These are phyloP conservation scores for Centropyge bicolor DNA, from an alignment of 2,797 vertebrate genomes.

Conservation along the genomic window DNA sequence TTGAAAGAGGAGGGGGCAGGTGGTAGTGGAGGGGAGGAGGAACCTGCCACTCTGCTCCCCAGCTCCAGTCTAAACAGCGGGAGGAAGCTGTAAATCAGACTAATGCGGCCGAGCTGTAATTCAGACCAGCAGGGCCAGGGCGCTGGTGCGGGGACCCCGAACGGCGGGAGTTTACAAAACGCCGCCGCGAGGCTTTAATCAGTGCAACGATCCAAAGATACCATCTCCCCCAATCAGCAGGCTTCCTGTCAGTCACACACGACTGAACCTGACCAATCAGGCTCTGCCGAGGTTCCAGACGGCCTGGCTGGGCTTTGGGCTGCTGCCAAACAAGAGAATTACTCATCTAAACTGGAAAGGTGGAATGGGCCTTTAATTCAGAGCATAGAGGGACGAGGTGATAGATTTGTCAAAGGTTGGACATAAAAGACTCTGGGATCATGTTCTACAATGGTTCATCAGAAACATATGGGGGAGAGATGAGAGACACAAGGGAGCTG, in stretches of 20 bases:
- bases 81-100: constrained; percentile 89
- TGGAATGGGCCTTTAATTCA: constrained; percentile 82
- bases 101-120: constrained; percentile 84
- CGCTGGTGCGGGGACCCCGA: constrained; percentile 68
- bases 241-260: constrained; percentile 87
- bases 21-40: constrained; percentile 45
- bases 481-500: constrained; percentile 53
- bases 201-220: constrained; percentile 83
- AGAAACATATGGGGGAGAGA: constrained; percentile 73
- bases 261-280: constrained; percentile 80
- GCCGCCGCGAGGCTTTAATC: constrained; percentile 84
- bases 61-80: constrained; percentile 84
- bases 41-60: constrained; percentile 63
- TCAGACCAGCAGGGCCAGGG: constrained; percentile 85
- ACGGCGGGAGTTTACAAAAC: constrained; percentile 80
- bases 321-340: constrained; percentile 76
- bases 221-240: constrained; percentile 84
- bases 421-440: constrained; percentile 73
- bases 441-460: constrained; percentile 76
- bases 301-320: constrained; percentile 70
- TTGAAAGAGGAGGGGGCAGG: constrained; percentile 41
- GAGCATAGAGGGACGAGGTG: constrained; percentile 74
- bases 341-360: constrained; percentile 79
- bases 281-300: constrained; percentile 60
- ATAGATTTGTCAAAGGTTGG: constrained; percentile 81